Conservation (phyloP, 2,113 vertebrate genomes). For the Panthera uncia region DNA sequence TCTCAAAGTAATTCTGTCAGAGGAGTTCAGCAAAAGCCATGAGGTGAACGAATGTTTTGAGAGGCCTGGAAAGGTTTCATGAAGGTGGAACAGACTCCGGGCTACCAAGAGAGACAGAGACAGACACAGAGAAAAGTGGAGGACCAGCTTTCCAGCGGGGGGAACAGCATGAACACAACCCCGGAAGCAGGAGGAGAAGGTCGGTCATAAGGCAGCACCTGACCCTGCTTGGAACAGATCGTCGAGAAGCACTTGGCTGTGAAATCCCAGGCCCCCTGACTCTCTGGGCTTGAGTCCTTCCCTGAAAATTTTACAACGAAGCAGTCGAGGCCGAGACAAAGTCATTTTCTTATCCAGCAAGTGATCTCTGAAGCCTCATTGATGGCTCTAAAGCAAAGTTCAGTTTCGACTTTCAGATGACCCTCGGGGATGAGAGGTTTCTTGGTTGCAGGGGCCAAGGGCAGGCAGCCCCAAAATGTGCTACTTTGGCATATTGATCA, state of each 20-base stretch:
- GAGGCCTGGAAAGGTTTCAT: neutral
- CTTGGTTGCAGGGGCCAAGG: neutral
- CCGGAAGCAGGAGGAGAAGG: neutral
- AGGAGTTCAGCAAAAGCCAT: neutral
- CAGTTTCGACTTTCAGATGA: neutral
- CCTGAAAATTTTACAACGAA: neutral
- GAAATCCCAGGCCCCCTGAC: neutral
- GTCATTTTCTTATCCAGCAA: conserved; percentile 26
- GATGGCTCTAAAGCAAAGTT: conserved; percentile 46
- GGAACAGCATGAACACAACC: neutral
- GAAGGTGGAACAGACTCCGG: neutral
- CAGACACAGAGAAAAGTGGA: neutral
- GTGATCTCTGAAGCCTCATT: neutral
- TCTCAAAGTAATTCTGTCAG: neutral
- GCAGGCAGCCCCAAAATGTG: neutral
- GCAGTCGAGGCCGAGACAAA: conserved; percentile 1
- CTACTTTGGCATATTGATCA: neutral
- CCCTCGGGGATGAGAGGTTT: neutral
- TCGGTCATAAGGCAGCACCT: neutral
- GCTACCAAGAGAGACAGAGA: rapidly evolving
- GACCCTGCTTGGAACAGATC: neutral
- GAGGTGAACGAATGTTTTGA: neutral
- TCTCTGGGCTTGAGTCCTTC: neutral
- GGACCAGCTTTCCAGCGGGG: neutral
- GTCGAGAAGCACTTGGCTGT: rapidly evolving